Evolutionary conservation across 2,797 vertebrate genomes (phyloP), one percentile per base, ranked within the genome.

Genomic region (Propithecus perrieri): DNA sequence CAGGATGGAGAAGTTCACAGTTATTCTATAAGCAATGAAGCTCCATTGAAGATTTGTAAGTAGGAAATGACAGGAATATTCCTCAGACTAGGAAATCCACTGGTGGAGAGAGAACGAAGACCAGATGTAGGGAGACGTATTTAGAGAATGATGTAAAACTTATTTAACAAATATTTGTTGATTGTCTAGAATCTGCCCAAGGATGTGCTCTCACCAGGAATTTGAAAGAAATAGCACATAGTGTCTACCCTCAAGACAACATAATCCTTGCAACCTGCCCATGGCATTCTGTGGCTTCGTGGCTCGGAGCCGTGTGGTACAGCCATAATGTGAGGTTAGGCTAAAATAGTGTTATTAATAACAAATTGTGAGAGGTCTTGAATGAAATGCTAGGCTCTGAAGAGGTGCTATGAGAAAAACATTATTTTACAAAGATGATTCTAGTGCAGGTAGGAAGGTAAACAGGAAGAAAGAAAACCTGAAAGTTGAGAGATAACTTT

Each of bases 401-500:
- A 24, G 11, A 69, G 4, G 41, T 50, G 20, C 22, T 71, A 41
- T 24, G 26, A 81, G 46, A 43, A 85, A 87, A 87, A 5, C 11
- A n/a, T 24, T 24, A 57, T 33, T 97, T 90, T 43, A 75, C 48
- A 69, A 94, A 81, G 41, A 63, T 90, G 76, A 88, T 91, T 95
- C 71, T 74, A 85, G 46, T 8, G 1, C 30, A 61, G 9, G 61
- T 10, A 83, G 33, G 22, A 79, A 89, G 74, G 67, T 69, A 85
- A 91, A 79, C 11, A 95, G n/a, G 24, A 81, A 30, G 22, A 91
- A 20, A 53, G 87, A 76, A 96, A 67, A 91, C 12, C 10, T 67
- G 65, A 33, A 14, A 59, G n/a, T 38, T 57, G 80, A 86, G 26
- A 93, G 65, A 74, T 61, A 17, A 57, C 0, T 53, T 50, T 89